These are phyloP conservation scores for Malurus alboscapulatus DNA, from an alignment of 2,113 vertebrate species.

Conservation along the genomic window DNA sequence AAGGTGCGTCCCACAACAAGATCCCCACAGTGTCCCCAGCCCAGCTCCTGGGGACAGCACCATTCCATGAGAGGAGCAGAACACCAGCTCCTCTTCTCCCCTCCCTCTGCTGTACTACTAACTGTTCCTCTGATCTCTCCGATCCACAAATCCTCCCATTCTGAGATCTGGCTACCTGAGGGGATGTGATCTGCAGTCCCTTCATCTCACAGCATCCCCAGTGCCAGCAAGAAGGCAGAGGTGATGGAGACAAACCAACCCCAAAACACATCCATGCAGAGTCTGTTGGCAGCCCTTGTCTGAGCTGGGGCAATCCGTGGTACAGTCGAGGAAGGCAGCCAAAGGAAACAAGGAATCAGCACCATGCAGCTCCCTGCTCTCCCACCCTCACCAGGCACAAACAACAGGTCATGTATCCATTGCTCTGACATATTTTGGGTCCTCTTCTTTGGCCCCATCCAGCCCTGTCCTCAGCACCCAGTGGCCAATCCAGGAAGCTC, in stretches of 20 bases:
- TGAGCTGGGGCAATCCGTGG: fast-evolving
- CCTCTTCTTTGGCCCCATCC: background rate
- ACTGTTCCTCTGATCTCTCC: background rate
- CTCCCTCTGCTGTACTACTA: background rate
- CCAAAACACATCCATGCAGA: background rate
- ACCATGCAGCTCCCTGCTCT: background rate
- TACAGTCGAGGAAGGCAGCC: background rate
- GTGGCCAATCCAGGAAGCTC: background rate
- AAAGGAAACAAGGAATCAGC: background rate
- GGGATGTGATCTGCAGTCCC: background rate
- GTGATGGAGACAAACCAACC: background rate
- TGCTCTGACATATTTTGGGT: background rate
- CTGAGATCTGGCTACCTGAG: fast-evolving
- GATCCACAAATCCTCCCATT: background rate
- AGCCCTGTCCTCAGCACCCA: background rate
- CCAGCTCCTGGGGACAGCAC: background rate
- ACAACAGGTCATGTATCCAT: background rate
- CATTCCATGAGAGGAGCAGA: no score
- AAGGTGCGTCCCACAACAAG: fast-evolving
- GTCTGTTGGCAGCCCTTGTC: background rate
- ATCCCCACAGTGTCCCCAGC: background rate
- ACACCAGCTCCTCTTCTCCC: background rate
- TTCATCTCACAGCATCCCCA: background rate
- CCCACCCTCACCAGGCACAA: background rate
- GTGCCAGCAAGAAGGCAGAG: background rate